Percentiles rank a stretch among this genome's conserved stretches.
Conservation (phyloP, 2,797 vertebrate species). For the Phoeniculus purpureus region DNA sequence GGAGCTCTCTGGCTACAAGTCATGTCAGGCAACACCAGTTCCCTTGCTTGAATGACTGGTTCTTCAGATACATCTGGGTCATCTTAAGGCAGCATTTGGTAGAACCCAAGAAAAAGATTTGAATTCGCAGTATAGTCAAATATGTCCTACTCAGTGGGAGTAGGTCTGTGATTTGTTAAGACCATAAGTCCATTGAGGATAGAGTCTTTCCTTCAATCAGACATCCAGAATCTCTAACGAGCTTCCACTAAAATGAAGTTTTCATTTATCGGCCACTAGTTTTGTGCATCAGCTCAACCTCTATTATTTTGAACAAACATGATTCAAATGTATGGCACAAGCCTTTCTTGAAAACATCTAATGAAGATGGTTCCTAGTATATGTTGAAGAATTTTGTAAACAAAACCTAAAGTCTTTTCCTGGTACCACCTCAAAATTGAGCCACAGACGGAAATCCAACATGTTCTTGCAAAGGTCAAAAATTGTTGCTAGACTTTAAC, state of each 20-base stretch:
- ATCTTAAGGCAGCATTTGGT: not conserved
- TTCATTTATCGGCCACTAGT: not conserved
- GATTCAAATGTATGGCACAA: fast-evolving
- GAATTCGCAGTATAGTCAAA: not conserved
- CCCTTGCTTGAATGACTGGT: not conserved
- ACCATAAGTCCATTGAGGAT: not conserved
- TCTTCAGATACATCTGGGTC: not conserved
- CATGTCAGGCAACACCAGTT: not conserved
- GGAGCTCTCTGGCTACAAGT: not conserved
- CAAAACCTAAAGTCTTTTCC: not conserved
- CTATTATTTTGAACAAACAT: not conserved
- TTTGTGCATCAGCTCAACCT: not conserved
- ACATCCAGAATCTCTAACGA: not conserved
- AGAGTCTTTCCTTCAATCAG: not conserved
- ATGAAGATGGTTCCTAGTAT: not conserved
- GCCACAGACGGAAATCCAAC: not conserved
- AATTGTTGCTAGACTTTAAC: not conserved
- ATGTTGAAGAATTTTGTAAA: not conserved
- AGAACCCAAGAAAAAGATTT: not conserved
- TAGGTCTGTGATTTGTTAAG: not conserved
- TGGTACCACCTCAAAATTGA: not conserved
- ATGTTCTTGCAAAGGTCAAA: not conserved
- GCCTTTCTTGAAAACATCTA: not conserved
- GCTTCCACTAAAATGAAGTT: not conserved
- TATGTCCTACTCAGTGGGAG: not conserved